phyloP scores from a whole-genome alignment of 2,888 invertebrate species.

The Scaptomyza caliginosa region DNA sequence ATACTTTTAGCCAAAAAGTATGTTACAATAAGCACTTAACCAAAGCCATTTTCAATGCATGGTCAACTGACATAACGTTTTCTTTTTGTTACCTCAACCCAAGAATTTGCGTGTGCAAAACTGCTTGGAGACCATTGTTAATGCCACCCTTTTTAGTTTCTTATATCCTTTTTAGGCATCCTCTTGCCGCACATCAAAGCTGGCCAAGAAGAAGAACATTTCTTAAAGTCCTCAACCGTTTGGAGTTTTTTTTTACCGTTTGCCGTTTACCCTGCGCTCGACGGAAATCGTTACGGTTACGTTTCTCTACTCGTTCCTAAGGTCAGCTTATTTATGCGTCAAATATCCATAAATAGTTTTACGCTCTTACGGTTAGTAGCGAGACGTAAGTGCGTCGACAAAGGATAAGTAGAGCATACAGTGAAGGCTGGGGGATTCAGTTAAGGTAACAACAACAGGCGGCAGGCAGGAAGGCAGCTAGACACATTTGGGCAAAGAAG shows the following conservation, averaged over 20 bases:
- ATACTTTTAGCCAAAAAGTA: conserved; percentile 8
- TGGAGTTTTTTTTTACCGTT: neutral
- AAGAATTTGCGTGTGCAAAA: conserved; percentile 9
- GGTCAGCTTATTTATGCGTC: conserved; percentile 76
- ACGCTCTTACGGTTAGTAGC: conserved; percentile 58
- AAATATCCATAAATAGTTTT: conserved; percentile 78
- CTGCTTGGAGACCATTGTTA: conserved; percentile 13
- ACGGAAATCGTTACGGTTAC: conserved; percentile 10
- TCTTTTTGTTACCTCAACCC: neutral
- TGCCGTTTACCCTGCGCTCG: neutral
- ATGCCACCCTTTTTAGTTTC: neutral
- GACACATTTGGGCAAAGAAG: conserved; percentile 69
- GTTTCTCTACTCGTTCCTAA: conserved; percentile 33
- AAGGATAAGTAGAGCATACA: conserved; percentile 44
- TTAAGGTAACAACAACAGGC: conserved; percentile 58
- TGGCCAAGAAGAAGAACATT: conserved; percentile 20
- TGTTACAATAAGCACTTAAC: neutral
- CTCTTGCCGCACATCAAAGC: conserved; percentile 39
- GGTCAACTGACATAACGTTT: neutral
- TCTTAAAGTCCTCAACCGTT: conserved; percentile 54
- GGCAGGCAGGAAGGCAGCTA: conserved; percentile 51
- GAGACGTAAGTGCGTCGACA: conserved; percentile 53
- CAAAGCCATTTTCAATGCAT: neutral
- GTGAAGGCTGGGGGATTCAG: conserved; percentile 31
- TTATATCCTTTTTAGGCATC: neutral